Evolutionary conservation across 2,113 vertebrate genomes (phyloP).

Genomic region (Coptodon bakossiorum): DNA sequence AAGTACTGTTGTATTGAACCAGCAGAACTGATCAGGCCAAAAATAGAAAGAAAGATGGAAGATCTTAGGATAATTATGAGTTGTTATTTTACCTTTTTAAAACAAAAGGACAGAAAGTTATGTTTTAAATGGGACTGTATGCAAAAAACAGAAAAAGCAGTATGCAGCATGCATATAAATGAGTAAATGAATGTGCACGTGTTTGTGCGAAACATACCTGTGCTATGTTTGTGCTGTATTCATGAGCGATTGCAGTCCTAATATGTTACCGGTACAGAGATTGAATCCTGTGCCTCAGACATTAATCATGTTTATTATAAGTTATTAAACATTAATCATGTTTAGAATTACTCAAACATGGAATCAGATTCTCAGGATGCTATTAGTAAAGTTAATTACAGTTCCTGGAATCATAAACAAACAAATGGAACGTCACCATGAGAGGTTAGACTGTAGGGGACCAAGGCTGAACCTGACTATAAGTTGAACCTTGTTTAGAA

Average conservation of each 20-base stretch:
- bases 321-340: constrained; percentile 26
- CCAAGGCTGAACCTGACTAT: background rate
- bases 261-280: background rate
- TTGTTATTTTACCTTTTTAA: background rate
- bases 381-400: constrained; percentile 22
- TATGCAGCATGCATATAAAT: background rate
- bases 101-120: background rate
- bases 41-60: background rate
- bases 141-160: background rate
- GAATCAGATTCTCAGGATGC: background rate
- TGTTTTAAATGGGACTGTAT: background rate
- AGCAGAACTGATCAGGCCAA: background rate
- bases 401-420: background rate
- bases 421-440: background rate
- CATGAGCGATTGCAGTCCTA: background rate
- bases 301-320: constrained; percentile 21
- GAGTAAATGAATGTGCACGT: background rate
- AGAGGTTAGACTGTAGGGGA: background rate
- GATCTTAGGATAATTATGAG: background rate
- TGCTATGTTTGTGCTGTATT: background rate
- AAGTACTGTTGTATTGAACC: background rate
- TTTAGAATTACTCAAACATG: background rate
- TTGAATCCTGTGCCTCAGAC: background rate
- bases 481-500: background rate
- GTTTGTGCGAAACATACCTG: background rate